Base-by-base conservation (phyloP, 2,888 invertebrate species). In the Luffia ferchaultella region DNA sequence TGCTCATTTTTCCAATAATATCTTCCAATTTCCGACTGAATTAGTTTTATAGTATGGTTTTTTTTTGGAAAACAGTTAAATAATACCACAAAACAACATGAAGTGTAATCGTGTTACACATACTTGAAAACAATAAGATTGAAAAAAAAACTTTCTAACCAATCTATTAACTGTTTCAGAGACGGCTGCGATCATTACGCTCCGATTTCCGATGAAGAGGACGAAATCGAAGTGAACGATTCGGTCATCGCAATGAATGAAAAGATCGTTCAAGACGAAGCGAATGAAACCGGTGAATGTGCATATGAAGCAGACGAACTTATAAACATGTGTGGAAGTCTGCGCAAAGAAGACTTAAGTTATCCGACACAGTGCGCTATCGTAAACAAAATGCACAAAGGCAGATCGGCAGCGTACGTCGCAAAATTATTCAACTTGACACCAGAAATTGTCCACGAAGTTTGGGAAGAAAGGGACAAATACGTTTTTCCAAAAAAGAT, bases 321-420 rank as follows among this genome's bases (percentile, higher is more conserved):
- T 7, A 30, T 30, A 50, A 42, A 50, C 20, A 16, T 46, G 30
- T 30, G 30, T 30, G 30, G 12, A 7, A 30, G n/a, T 45, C 40
- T 52, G 5, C 61, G 57, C 46, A 53, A 61, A 2, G 67, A 67
- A 7, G 64, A 65, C 1, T 45, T 69, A 0, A 55, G 55, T 1
- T 58, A 65, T 18, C 49, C 61, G 0, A 63, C 63, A 0, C 63
- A 67, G 20, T 63, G 62, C 41, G 66, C 69, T 1, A 69, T 70
- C 0, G 68, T 69, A 2, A 68, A 56, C 44, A 70, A 70, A 53
- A 62, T 70, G 63, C 66, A 67, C 45, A 68, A 65, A 56, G 70
- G 69, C 1, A 54, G 65, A 41, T 58, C 67, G 0, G 58, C 69
- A 0, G 16, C 60, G 0, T 68, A 70, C 9, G 62, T 70, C 0